Base-by-base conservation (phyloP, 2,113 vertebrate genomes). In the Python bivittatus region DNA sequence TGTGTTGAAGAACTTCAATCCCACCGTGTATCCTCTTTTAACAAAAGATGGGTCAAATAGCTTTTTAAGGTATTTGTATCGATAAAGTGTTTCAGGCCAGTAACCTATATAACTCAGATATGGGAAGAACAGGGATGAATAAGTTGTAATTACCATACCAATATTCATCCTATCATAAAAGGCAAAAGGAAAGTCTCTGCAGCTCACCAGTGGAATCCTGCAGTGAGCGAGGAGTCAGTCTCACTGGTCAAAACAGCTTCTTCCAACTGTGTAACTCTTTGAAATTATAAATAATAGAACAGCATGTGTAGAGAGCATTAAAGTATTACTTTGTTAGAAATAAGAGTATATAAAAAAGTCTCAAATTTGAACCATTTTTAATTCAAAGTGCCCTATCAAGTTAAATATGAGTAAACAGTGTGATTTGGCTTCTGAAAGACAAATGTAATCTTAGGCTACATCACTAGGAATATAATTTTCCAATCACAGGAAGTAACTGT, bases 1-100 rank as follows among this genome's bases (percentile, higher is more conserved):
- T 93, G 96, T 99, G 94, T 95, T 99, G 96, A 99, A 98, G 98
- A 99, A 99, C 97, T 99, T 99, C 98, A 99, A 99, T 97, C 99
- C 99, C 84, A 99, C 99, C 0, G 99, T 99, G 99, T 99, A 99
- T 99, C 99, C 98, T 99, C 98, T 93, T 53, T 57, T 48, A 61
- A 84, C 54, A 44, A 4, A n/a, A 64, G 29, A 72, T 17, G 15
- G 13, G 64, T 72, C 64, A 33, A 33, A 33, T 72, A 79, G 17
- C 17, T 79, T 42, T 56, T 53, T 33, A 2, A 89, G 61, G 79
- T 27, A 4, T 29, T 58, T 72, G 7, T 52, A 79, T 7, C n/a
- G 22, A 84, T 84, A 33, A 22, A 8, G 0, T 2, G 22, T 42
- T 22, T 22, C 0, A 12, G 33, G n/a, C 33, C 27, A 3, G 56